Evolutionary conservation across 2,113 vertebrate species (phyloP).

Genomic region (Propithecus coquereli): DNA sequence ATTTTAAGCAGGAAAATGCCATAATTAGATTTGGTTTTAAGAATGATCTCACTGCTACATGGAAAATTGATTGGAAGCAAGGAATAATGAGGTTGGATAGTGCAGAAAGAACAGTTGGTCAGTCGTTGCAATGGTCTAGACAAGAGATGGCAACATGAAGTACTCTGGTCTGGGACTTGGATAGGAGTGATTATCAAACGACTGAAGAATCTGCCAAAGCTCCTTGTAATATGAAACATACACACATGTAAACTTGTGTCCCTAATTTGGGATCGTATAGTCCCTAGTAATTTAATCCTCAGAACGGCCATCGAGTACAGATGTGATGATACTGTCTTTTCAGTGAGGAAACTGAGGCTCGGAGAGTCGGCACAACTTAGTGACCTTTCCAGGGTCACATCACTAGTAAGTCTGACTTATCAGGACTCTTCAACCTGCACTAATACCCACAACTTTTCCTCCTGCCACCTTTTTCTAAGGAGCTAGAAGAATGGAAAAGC

Average conservation of each 20-base stretch:
- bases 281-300: not conserved
- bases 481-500: not conserved
- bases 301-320: not conserved
- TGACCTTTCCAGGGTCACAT: not conserved
- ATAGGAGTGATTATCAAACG: not conserved
- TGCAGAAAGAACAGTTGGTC: not conserved
- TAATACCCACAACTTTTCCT: not conserved
- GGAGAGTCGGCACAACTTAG: conserved; percentile 36
- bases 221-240: not conserved
- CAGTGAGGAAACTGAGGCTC: not conserved
- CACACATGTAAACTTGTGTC: not conserved
- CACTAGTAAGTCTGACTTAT: not conserved
- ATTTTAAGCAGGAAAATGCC: not conserved
- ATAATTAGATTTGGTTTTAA: not conserved
- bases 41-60: not conserved
- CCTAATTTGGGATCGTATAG: not conserved
- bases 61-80: not conserved
- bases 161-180: not conserved
- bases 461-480: not conserved
- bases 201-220: too few species aligned
- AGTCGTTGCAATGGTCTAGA: not conserved
- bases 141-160: fast-evolving
- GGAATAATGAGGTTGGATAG: too few species aligned
- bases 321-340: not conserved
- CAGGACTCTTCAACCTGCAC: not conserved